Conservation (phyloP, 2,888 invertebrate genomes). For the Gnatocerus cornutus region DNA sequence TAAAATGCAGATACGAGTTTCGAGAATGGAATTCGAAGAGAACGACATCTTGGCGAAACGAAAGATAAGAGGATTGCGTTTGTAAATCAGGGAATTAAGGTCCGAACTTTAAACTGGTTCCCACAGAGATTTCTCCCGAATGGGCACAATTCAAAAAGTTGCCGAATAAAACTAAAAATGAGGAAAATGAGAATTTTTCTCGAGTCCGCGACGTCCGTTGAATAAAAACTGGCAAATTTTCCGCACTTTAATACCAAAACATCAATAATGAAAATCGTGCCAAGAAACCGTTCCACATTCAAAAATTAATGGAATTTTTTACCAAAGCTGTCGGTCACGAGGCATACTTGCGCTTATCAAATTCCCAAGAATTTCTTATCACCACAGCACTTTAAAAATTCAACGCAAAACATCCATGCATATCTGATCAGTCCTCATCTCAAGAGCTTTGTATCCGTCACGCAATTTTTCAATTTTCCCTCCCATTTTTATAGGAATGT, state of each 20-base stretch:
- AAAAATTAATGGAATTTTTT: conserved; percentile 31
- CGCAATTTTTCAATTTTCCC: conserved; percentile 54
- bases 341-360: conserved; percentile 19
- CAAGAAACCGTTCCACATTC: conserved; percentile 8
- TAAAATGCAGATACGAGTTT: conserved; percentile 45
- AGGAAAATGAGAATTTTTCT: too few species aligned
- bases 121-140: too few species aligned
- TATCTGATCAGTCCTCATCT: conserved; percentile 3
- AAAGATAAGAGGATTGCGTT: conserved; percentile 17
- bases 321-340: conserved; percentile 17
- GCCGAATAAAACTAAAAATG: too few species aligned
- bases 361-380: conserved; percentile 17
- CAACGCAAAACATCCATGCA: conserved; percentile 10
- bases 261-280: conserved; percentile 9
- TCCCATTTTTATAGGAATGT: conserved; percentile 51
- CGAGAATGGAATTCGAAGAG: conserved; percentile 20
- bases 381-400: background rate
- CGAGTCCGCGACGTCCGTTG: too few species aligned
- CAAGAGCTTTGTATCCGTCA: background rate
- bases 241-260: background rate
- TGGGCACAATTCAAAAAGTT: too few species aligned
- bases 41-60: conserved; percentile 10
- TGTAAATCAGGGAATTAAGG: conserved; percentile 6
- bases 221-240: conserved; percentile 5
- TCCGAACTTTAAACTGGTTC: too few species aligned